Evolutionary conservation across 2,113 vertebrate genomes (phyloP).

Genomic region (Prolemur simus): DNA sequence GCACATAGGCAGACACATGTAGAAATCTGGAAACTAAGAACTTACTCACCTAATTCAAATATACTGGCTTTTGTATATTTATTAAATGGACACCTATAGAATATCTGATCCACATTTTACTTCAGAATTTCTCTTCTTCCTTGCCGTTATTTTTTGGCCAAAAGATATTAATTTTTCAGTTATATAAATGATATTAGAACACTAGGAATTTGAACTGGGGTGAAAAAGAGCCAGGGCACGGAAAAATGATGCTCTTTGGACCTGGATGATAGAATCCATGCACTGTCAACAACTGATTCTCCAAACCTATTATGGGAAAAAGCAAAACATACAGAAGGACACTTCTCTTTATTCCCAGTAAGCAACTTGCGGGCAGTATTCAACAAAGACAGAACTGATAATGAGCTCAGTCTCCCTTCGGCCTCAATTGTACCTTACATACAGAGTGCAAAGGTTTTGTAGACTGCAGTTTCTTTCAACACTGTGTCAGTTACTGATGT

Average conservation of each 20-base stretch:
- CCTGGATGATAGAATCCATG: slow-evolving; percentile 10
- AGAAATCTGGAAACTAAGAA: slow-evolving; percentile 50
- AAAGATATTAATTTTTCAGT: slow-evolving; percentile 69
- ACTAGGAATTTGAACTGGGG: slow-evolving; percentile 62
- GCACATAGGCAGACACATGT: slow-evolving; percentile 48
- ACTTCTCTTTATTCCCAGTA: slow-evolving; percentile 77
- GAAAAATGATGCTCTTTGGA: slow-evolving; percentile 69
- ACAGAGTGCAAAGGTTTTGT: slow-evolving; percentile 63
- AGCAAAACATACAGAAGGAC: slow-evolving; percentile 67
- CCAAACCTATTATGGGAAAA: slow-evolving; percentile 41
- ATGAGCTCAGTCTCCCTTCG: slow-evolving; percentile 49
- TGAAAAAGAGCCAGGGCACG: slow-evolving; percentile 26
- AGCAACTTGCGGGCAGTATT: slow-evolving; percentile 76
- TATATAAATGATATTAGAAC: slow-evolving; percentile 63
- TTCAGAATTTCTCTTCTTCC: slow-evolving; percentile 56
- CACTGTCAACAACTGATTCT: slow-evolving; percentile 1
- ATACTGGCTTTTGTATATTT: slow-evolving; percentile 18
- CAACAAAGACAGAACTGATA: slow-evolving; percentile 46
- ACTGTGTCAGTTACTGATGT: slow-evolving; percentile 70
- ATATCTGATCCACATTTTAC: slow-evolving; percentile 31
- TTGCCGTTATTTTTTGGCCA: slow-evolving; percentile 70
- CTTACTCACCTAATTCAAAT: slow-evolving; percentile 32
- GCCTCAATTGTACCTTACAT: slow-evolving; percentile 46
- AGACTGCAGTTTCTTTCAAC: slow-evolving; percentile 70
- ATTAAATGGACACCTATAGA: slow-evolving; percentile 30